Conservation (phyloP, 2,888 invertebrate genomes). For the Ormia ochracea region DNA sequence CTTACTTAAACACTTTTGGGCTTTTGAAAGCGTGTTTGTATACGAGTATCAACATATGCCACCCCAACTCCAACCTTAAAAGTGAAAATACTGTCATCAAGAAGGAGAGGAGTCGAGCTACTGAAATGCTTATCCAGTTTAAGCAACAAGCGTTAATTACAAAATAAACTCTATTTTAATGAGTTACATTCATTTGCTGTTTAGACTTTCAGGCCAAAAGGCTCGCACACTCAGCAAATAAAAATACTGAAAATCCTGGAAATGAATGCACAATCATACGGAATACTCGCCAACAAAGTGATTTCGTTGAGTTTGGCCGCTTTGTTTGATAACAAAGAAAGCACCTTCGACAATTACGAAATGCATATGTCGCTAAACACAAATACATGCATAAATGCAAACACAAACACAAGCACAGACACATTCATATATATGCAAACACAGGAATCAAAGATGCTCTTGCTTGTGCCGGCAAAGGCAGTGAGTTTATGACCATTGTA, state of each 20-base stretch:
- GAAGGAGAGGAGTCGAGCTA: conserved; percentile 61
- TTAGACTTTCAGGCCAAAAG: background rate
- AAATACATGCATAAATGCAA: background rate
- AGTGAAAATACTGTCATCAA: conserved; percentile 67
- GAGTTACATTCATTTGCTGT: conserved; percentile 52
- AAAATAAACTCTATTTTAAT: conserved; percentile 76
- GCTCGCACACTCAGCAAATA: conserved; percentile 28
- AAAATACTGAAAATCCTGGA: conserved; percentile 50
- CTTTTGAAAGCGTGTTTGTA: conserved; percentile 13
- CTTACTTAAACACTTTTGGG: conserved; percentile 64
- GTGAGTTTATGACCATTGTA: conserved; percentile 43
- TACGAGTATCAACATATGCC: conserved; percentile 25
- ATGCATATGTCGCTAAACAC: conserved; percentile 62
- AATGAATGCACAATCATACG: conserved; percentile 23
- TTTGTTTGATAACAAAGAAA: conserved; percentile 65
- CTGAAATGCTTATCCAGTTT: conserved; percentile 54
- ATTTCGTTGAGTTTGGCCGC: conserved; percentile 29
- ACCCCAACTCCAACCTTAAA: background rate
- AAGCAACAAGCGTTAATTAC: conserved; percentile 76
- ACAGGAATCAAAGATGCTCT: background rate
- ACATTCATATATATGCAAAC: background rate
- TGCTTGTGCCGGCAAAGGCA: conserved; percentile 6
- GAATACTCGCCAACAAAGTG: background rate
- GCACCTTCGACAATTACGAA: conserved; percentile 69
- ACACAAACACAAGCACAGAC: background rate